phyloP scores from a whole-genome alignment of 2,113 vertebrate genomes.

The Calonectris borealis region DNA sequence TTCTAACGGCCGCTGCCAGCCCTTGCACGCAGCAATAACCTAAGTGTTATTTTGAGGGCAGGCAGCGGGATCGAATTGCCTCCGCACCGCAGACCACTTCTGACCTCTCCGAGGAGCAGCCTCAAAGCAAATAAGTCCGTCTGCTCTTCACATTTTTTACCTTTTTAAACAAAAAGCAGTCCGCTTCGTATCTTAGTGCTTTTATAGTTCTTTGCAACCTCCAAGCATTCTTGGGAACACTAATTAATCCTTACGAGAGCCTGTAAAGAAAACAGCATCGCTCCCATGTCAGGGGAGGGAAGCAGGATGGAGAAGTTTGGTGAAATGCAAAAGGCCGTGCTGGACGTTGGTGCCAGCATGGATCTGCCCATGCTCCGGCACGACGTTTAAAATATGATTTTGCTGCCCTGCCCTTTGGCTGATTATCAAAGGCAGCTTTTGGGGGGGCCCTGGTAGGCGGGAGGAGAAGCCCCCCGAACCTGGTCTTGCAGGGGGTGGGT shows the following conservation, averaged over 20 bases:
- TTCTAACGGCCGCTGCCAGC: neutral
- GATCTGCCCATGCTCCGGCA: neutral
- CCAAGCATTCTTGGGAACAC: neutral
- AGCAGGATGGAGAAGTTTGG: neutral
- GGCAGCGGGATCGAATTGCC: neutral
- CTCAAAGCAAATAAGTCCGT: neutral
- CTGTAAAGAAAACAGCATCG: neutral
- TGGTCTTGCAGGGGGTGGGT: neutral
- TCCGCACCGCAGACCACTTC: neutral
- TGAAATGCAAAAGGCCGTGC: neutral
- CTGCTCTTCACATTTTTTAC: neutral
- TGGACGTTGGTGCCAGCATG: neutral
- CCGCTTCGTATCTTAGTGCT: accelerated
- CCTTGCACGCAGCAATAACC: neutral
- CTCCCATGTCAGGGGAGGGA: neutral
- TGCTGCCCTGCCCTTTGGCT: neutral
- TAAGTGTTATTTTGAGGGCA: neutral
- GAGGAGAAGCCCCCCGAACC: neutral
- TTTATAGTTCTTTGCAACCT: neutral
- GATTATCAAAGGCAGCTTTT: neutral
- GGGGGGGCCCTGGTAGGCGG: neutral
- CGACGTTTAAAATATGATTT: accelerated
- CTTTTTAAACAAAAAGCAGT: neutral
- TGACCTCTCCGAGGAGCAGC: neutral
- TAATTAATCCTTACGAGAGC: neutral